Evolutionary conservation across 2,113 vertebrate genomes (phyloP).

Genomic region (Microtus pennsylvanicus): DNA sequence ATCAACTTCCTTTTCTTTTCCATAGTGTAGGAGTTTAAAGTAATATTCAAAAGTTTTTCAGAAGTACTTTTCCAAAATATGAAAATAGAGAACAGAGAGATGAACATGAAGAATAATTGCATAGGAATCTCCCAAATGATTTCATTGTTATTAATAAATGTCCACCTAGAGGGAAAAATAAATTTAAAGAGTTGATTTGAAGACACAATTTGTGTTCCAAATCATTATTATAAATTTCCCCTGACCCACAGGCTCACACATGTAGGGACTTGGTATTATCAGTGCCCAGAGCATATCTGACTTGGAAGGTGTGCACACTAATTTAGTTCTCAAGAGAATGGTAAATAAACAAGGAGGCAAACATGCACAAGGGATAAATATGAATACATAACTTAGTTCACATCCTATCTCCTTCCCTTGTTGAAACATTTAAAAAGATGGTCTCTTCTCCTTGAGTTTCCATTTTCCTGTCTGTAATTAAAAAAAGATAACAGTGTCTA

Average conservation of each 20-base stretch:
- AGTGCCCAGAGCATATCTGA: not conserved
- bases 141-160: slow-evolving; percentile 18
- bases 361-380: not conserved
- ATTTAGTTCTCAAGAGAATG: not conserved
- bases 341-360: not conserved
- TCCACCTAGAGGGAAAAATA: not conserved
- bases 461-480: not conserved
- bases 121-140: not conserved
- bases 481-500: not conserved
- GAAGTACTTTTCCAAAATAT: not conserved
- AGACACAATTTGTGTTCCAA: not conserved
- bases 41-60: not conserved
- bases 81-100: not conserved
- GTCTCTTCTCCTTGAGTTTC: not conserved
- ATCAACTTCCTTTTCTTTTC: not conserved
- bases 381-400: not conserved
- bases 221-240: not conserved
- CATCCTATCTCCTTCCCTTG: not conserved
- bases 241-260: not conserved
- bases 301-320: not conserved
- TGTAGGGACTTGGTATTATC: not conserved
- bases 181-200: not conserved
- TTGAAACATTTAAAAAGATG: not conserved
- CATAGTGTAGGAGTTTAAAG: not conserved
- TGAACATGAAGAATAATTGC: not conserved